phyloP scores from a whole-genome alignment of 2,797 vertebrate genomes.

The Potorous gilbertii region DNA sequence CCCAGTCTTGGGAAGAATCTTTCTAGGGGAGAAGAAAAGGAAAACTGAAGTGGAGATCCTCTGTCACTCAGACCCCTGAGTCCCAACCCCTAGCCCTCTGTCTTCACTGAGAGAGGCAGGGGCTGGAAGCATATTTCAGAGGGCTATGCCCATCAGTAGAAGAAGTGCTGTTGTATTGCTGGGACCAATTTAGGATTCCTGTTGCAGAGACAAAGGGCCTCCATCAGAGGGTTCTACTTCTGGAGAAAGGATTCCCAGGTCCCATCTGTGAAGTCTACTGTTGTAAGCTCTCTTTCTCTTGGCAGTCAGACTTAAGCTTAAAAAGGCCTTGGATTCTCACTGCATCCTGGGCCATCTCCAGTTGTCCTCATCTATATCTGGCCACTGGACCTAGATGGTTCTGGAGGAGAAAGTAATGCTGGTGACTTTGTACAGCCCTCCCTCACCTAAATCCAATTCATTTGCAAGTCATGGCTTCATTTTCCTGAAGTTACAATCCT shows the following conservation, averaged over 20 bases:
- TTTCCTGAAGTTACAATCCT: no score
- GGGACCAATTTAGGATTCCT: background rate
- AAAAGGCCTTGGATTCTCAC: no score
- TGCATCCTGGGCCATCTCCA: no score
- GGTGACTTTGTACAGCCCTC: no score
- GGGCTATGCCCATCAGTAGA: background rate
- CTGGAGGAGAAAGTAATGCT: no score
- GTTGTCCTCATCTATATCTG: no score
- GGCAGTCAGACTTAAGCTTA: background rate
- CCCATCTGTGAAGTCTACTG: background rate
- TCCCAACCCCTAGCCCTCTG: background rate
- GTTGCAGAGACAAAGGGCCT: background rate
- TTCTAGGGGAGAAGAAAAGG: background rate
- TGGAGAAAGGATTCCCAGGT: background rate
- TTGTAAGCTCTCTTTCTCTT: background rate
- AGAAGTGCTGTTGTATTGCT: background rate
- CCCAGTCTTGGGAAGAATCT: background rate
- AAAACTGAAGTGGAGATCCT: background rate
- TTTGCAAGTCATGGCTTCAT: no score
- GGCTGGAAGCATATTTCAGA: background rate
- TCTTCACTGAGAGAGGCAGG: no score
- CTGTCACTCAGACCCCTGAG: background rate
- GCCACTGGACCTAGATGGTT: no score
- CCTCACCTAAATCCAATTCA: no score
- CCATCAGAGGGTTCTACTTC: background rate